Evolutionary conservation across 1,140 invertebrate species (phyloP).

Genomic region (Aplysia californica): DNA sequence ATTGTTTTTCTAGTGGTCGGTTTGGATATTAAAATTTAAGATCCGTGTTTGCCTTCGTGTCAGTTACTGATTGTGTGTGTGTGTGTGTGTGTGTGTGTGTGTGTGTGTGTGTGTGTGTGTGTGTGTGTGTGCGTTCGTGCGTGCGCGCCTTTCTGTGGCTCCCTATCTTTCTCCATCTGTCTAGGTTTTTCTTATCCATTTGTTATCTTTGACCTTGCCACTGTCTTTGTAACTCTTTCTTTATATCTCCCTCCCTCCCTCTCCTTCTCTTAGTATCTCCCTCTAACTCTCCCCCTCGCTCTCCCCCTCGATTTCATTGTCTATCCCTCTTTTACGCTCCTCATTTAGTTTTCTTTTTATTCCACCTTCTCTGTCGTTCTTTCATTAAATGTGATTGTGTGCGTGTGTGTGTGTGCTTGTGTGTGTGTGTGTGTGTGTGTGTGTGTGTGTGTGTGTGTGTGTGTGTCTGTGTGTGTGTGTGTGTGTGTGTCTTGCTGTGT

Average conservation of each 20-base stretch:
- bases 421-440: not conserved
- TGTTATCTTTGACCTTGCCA: too few species aligned
- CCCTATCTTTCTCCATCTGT: slow-evolving; percentile 15
- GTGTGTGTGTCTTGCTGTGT: not conserved
- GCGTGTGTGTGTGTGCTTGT: too few species aligned
- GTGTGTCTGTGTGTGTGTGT: not conserved
- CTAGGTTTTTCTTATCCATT: too few species aligned
- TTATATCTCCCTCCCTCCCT: not conserved
- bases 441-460: not conserved
- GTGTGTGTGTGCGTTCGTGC: slow-evolving; percentile 20
- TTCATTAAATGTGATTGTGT: too few species aligned
- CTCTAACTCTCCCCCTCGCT: not conserved
- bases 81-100: not conserved
- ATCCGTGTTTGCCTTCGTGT: too few species aligned
- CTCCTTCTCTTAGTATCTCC: slow-evolving; percentile 4
- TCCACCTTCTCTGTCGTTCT: not conserved
- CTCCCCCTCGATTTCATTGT: too few species aligned
- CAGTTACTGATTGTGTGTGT: too few species aligned
- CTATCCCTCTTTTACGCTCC: too few species aligned
- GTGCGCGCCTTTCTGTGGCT: slow-evolving; percentile 22
- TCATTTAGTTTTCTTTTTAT: not conserved
- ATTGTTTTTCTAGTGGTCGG: not conserved
- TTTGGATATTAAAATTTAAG: not conserved
- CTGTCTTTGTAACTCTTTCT: slow-evolving; percentile 21
- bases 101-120: slow-evolving; percentile 14